These are phyloP conservation scores for Drosophila testacea DNA, from an alignment of 2,888 invertebrate genomes.

Conservation along the genomic window DNA sequence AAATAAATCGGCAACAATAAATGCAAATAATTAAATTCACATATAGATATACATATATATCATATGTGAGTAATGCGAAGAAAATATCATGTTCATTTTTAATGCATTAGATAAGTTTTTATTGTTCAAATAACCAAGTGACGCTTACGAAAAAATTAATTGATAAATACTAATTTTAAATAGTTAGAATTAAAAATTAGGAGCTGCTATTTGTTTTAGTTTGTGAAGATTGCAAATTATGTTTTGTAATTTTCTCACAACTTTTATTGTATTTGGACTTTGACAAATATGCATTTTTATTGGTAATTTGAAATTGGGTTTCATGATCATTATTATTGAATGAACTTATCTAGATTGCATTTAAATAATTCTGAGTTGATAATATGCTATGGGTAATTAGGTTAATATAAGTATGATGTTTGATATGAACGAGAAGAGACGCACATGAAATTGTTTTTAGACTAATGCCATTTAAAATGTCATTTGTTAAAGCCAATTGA, in stretches of 20 bases:
- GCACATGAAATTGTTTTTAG: conserved; percentile 73
- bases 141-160: background rate
- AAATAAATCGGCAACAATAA: conserved; percentile 38
- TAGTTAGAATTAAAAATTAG: conserved; percentile 39
- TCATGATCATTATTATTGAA: background rate
- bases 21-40: conserved; percentile 7
- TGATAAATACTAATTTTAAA: conserved; percentile 7
- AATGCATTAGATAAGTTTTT: conserved; percentile 27
- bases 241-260: background rate
- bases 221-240: background rate
- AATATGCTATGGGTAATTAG: conserved; percentile 16
- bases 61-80: conserved; percentile 15
- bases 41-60: conserved; percentile 12
- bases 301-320: too few relatives aligned
- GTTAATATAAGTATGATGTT: conserved; percentile 24
- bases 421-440: conserved; percentile 39
- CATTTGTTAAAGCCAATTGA: conserved; percentile 78
- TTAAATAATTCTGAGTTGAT: background rate
- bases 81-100: conserved; percentile 40
- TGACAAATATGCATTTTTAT: too few relatives aligned
- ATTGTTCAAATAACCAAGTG: conserved; percentile 22
- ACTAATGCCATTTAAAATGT: conserved; percentile 76
- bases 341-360: conserved; percentile 1
- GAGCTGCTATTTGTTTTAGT: background rate
- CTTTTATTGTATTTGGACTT: too few relatives aligned